A percentile compares a stretch with the other conserved stretches of the same genome.
Conservation (phyloP, 1,140 invertebrate species). For the Dinothrombium tinctorium region DNA sequence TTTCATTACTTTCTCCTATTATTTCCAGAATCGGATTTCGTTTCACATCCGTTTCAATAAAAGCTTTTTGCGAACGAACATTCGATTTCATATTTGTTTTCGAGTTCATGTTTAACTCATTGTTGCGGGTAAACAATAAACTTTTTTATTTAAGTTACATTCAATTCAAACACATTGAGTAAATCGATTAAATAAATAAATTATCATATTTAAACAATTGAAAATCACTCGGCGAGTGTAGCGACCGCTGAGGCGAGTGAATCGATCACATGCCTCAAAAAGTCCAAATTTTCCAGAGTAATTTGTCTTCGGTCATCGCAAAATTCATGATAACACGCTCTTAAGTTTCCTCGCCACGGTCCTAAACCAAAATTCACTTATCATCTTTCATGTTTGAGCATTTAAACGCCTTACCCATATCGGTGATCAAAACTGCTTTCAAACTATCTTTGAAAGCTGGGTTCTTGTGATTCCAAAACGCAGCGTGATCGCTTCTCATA, state of each 20-base stretch:
- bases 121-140: no score
- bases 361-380: constrained; percentile 14
- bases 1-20: no score
- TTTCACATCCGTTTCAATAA: no score
- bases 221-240: background rate
- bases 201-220: no score
- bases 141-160: no score
- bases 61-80: no score
- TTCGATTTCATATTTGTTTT: no score
- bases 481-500: constrained; percentile 18
- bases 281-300: constrained; percentile 15
- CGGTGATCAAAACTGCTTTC: constrained; percentile 17
- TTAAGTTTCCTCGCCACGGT: constrained; percentile 23
- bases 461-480: constrained; percentile 17
- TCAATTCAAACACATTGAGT: no score
- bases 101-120: no score
- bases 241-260: background rate
- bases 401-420: background rate
- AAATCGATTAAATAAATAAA: no score
- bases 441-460: constrained; percentile 12
- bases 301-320: constrained; percentile 19
- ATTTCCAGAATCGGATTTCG: no score
- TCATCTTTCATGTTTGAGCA: background rate
- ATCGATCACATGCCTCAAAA: constrained; percentile 11
- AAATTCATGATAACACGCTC: constrained; percentile 21